These are phyloP conservation scores for Meleagris gallopavo DNA, from an alignment of 2,113 vertebrate genomes.

Conservation along the genomic window DNA sequence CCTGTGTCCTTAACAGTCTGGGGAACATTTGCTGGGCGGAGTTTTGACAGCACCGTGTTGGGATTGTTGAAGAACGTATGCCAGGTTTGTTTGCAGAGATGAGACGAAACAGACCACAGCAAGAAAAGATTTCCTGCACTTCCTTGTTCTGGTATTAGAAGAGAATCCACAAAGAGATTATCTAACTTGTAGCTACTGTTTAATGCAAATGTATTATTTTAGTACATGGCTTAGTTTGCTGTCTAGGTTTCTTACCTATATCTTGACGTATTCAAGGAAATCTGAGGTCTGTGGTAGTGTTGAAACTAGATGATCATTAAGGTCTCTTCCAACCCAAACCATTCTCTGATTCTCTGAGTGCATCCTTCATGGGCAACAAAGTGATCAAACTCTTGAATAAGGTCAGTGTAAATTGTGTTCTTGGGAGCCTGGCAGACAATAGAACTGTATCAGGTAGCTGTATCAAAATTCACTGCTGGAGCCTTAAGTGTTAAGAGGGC, in stretches of 20 bases:
- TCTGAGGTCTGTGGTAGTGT: neutral
- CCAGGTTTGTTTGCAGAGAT: neutral
- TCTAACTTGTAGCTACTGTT: neutral
- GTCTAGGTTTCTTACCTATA: neutral
- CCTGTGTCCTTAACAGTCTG: neutral
- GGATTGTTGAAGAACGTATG: neutral
- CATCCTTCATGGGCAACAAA: neutral
- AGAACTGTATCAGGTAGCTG: neutral
- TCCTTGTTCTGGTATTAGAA: neutral
- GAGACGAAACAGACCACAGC: neutral
- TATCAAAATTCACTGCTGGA: neutral
- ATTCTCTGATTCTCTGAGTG: neutral
- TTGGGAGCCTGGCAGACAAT: neutral
- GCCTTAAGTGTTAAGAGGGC: neutral
- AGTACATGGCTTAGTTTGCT: neutral
- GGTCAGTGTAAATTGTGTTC: neutral
- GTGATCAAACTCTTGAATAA: neutral
- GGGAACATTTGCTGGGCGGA: accelerated
- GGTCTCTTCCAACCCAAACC: neutral
- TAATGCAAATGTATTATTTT: neutral
- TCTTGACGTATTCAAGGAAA: neutral
- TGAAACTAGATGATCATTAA: neutral
- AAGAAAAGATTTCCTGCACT: neutral
- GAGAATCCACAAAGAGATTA: neutral
- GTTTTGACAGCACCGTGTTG: neutral